These are phyloP conservation scores for Onchidella celtica DNA, from an alignment of 2,888 invertebrate species.

Conservation along the genomic window DNA sequence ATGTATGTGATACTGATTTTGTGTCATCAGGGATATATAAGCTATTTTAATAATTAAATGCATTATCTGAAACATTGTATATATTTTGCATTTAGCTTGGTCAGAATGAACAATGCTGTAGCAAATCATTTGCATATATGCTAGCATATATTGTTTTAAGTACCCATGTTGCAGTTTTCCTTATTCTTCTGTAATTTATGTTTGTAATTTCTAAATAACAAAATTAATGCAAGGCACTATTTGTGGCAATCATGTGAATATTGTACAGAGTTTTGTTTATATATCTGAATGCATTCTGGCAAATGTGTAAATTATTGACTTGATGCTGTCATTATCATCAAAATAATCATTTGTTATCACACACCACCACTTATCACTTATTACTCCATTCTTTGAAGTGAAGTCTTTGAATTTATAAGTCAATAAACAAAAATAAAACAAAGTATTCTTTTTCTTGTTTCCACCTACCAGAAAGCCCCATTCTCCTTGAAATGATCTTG, in stretches of 20 bases:
- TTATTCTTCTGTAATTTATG: neutral
- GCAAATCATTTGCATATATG: neutral
- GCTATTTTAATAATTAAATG: neutral
- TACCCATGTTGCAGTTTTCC: neutral
- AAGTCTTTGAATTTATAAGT: conserved; percentile 23
- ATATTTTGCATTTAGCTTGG: neutral
- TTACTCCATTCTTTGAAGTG: conserved; percentile 4
- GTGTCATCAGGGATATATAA: conserved; percentile 31
- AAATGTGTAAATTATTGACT: neutral
- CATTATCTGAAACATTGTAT: neutral
- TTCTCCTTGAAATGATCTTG: no score
- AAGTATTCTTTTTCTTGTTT: neutral
- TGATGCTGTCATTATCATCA: neutral
- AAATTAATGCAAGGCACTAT: conserved; percentile 15
- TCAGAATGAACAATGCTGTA: neutral
- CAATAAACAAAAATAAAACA: neutral
- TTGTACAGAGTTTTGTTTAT: neutral
- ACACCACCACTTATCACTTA: neutral
- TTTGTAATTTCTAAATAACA: no score
- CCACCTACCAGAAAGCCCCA: no score
- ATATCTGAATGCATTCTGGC: neutral
- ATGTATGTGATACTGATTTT: neutral
- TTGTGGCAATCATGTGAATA: neutral
- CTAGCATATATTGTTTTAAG: neutral
- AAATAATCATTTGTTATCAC: neutral